A percentile compares a stretch with the other conserved stretches of the same genome.
These are phyloP conservation scores for Rhagoletis pomonella DNA, from an alignment of 1,140 invertebrate species.

Conservation along the genomic window DNA sequence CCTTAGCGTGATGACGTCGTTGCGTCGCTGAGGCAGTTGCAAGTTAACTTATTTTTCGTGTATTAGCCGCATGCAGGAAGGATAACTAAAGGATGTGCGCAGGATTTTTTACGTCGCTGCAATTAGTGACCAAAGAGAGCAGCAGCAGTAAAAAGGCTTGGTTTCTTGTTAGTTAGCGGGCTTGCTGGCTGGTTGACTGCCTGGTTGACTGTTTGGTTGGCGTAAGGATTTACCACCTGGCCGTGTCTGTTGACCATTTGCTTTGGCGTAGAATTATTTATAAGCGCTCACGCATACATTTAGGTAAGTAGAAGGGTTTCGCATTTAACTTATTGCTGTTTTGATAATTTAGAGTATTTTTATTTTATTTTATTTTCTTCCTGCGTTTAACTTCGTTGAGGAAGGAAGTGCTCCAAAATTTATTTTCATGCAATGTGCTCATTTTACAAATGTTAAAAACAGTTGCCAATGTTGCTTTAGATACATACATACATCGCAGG, in stretches of 20 bases:
- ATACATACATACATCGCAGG: background rate
- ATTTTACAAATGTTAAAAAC: slow-evolving; percentile 23
- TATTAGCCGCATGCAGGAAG: background rate
- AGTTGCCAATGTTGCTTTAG: background rate
- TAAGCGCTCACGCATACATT: background rate
- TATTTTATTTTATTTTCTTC: background rate
- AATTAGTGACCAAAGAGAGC: background rate
- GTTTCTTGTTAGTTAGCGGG: too few relatives aligned
- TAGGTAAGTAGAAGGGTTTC: background rate
- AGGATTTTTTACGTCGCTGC: slow-evolving; percentile 29
- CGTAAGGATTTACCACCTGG: slow-evolving; percentile 56
- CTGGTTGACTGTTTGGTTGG: background rate
- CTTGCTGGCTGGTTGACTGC: background rate
- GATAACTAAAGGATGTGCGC: slow-evolving; percentile 29
- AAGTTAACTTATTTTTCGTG: background rate
- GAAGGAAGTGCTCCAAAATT: slow-evolving; percentile 8
- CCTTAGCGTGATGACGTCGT: background rate
- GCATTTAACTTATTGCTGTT: slow-evolving; percentile 44
- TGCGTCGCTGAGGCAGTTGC: slow-evolving; percentile 23
- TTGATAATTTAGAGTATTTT: slow-evolving; percentile 40
- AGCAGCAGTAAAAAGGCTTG: background rate
- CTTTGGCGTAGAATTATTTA: slow-evolving; percentile 45
- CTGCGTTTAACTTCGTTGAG: background rate
- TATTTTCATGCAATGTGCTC: slow-evolving; percentile 36
- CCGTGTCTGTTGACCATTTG: slow-evolving; percentile 47